Conservation (phyloP, 2,797 vertebrate species). For the Pseudocheirus occidentalis region DNA sequence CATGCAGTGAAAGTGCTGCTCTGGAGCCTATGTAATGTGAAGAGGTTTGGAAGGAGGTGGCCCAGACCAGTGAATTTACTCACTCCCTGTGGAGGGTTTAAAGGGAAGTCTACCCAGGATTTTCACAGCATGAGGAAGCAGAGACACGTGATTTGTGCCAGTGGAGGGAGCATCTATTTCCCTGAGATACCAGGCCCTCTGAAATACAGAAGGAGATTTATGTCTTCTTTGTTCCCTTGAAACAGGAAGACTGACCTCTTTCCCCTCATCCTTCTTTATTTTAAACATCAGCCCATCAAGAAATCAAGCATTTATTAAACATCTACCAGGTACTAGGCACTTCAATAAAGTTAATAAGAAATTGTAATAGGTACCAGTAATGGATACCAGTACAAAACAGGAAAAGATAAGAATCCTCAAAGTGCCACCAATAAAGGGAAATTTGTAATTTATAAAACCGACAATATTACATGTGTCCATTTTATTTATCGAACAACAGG, state of each 20-base stretch:
- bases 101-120: not conserved
- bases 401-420: conserved; percentile 12
- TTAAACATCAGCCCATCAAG: conserved; percentile 17
- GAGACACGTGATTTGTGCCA: not conserved
- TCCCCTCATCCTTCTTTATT: not conserved
- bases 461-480: not conserved
- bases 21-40: not conserved
- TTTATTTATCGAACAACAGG: not conserved
- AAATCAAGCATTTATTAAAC: not conserved
- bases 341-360: conserved; percentile 5
- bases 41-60: not conserved
- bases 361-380: not conserved
- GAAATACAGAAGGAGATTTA: not conserved
- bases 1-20: not conserved
- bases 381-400: not conserved
- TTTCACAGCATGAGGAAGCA: not conserved
- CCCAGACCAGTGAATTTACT: not conserved
- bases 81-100: not conserved
- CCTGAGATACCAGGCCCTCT: not conserved
- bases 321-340: not conserved
- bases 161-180: not conserved
- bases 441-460: not conserved
- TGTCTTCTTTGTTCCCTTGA: not conserved
- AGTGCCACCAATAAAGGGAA: conserved; percentile 33
- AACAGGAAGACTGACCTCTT: not conserved